Conservation (phyloP, 2,888 invertebrate species). For the Chouioia cunea region DNA sequence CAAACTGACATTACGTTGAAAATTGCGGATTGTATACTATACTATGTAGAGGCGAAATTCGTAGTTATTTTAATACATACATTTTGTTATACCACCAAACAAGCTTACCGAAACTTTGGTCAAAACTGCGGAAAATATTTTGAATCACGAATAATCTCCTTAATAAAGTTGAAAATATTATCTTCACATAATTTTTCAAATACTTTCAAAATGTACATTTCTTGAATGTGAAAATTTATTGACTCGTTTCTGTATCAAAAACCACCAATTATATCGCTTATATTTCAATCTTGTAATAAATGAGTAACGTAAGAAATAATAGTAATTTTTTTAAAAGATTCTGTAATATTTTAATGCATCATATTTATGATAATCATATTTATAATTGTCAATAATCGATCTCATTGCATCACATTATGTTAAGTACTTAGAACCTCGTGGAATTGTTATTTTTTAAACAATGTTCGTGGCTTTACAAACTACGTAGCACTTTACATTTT, state of each 20-base stretch:
- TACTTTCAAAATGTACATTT: conserved; percentile 20
- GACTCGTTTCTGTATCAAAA: not conserved
- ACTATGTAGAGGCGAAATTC: conserved; percentile 36
- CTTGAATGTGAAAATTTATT: not conserved
- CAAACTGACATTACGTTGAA: conserved; percentile 40
- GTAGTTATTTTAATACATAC: conserved; percentile 34
- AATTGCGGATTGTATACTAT: conserved; percentile 38
- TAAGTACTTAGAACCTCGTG: conserved; percentile 40
- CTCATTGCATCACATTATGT: conserved; percentile 43
- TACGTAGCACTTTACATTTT: no score
- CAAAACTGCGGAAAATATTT: conserved; percentile 20
- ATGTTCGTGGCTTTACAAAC: conserved; percentile 5
- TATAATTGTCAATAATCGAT: conserved; percentile 38
- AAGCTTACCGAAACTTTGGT: conserved; percentile 14
- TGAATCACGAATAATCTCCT: conserved; percentile 21
- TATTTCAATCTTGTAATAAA: not conserved
- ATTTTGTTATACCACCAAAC: conserved; percentile 28
- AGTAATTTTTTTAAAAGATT: conserved; percentile 27
- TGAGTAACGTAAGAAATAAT: conserved; percentile 19
- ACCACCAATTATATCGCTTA: conserved; percentile 1
- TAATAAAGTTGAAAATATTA: conserved; percentile 8
- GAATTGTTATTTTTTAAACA: conserved; percentile 24
- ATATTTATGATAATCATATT: conserved; percentile 10
- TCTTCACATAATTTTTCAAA: not conserved
- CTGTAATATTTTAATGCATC: conserved; percentile 21